These are phyloP conservation scores for Paradoxurus hermaphroditus DNA, from an alignment of 2,113 vertebrate species.

Conservation along the genomic window DNA sequence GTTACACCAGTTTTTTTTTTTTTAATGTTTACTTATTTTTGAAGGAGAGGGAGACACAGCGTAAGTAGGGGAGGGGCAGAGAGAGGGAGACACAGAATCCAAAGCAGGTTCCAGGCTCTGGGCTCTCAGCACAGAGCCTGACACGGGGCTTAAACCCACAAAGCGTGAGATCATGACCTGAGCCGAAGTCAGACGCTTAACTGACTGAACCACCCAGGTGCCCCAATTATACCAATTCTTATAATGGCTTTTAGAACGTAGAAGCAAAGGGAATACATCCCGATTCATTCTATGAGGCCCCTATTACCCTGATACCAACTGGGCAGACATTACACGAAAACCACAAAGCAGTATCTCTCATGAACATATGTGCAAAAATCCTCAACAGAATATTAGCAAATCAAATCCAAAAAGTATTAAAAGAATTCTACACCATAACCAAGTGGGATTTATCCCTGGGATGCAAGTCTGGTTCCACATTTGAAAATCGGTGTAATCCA, in stretches of 20 bases:
- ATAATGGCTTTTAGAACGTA: not conserved
- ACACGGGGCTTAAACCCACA: no score
- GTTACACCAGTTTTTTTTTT: not conserved
- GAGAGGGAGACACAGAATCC: no score
- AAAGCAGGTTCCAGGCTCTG: no score
- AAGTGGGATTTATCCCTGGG: not conserved
- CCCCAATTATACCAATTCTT: not conserved
- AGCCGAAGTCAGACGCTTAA: no score
- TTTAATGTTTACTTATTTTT: not conserved
- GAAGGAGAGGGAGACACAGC: no score
- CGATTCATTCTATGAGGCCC: not conserved
- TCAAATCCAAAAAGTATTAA: not conserved
- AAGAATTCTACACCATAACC: not conserved
- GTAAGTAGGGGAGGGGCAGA: no score
- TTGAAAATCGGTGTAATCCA: not conserved
- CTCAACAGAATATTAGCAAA: not conserved
- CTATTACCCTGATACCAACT: not conserved
- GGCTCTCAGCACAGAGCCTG: no score
- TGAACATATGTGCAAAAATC: not conserved
- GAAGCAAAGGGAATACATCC: not conserved
- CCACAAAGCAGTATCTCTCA: not conserved
- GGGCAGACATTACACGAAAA: not conserved
- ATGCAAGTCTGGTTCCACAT: not conserved
- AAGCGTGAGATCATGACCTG: no score
- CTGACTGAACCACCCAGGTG: no score